These are phyloP conservation scores for Agriotes lineatus DNA, from an alignment of 2,888 invertebrate species.

Conservation along the genomic window DNA sequence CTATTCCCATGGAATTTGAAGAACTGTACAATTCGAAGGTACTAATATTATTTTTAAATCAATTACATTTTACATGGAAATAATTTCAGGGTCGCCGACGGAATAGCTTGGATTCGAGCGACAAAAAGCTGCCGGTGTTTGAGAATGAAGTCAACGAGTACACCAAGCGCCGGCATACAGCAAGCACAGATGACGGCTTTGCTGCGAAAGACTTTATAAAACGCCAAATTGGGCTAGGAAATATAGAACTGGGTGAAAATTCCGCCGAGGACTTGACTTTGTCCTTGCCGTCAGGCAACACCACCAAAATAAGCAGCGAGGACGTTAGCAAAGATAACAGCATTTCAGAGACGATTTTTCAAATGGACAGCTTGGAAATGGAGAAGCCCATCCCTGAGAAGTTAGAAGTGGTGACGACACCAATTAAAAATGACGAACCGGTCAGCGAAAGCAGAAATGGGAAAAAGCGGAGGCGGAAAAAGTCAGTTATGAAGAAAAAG, in stretches of 20 bases:
- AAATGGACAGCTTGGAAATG: slow-evolving; percentile 75
- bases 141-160: slow-evolving; percentile 80
- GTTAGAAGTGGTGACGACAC: slow-evolving; percentile 19
- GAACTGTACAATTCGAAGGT: slow-evolving; percentile 62
- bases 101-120: slow-evolving; percentile 61
- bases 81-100: slow-evolving; percentile 58
- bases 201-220: slow-evolving; percentile 63
- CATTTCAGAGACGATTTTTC: slow-evolving; percentile 73
- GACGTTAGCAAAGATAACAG: slow-evolving; percentile 63
- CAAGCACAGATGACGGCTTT: slow-evolving; percentile 59
- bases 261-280: slow-evolving; percentile 61
- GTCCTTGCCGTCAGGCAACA: slow-evolving; percentile 56
- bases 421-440: slow-evolving; percentile 41
- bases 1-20: slow-evolving; percentile 82
- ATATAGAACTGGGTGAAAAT: slow-evolving; percentile 63
- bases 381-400: slow-evolving; percentile 60
- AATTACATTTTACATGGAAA: neutral
- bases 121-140: slow-evolving; percentile 61
- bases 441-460: slow-evolving; percentile 70
- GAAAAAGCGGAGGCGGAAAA: slow-evolving; percentile 85
- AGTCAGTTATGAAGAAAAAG: slow-evolving; percentile 82
- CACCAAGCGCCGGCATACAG: slow-evolving; percentile 70
- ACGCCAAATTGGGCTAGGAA: slow-evolving; percentile 64
- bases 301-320: slow-evolving; percentile 59
- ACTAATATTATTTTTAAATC: slow-evolving; percentile 12